Percentiles rank a stretch among this genome's conserved stretches.
Evolutionary conservation across 2,888 invertebrate species (phyloP).

Genomic region (Palloptera scutellata): DNA sequence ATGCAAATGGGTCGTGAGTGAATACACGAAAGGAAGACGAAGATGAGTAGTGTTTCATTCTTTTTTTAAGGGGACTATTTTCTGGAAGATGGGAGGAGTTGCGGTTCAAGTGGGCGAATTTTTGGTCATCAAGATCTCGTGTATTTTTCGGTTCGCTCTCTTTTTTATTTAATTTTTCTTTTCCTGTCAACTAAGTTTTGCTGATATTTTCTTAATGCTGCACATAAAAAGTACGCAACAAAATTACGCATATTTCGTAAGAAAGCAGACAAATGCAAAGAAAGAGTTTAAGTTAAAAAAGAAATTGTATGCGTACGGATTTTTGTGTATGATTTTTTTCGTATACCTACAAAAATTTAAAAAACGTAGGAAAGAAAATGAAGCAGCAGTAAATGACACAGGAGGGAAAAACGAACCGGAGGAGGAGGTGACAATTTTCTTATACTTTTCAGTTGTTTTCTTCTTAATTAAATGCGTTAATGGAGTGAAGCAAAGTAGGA

Average conservation of each 20-base stretch:
- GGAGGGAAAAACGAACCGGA: too few species aligned
- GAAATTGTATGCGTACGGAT: neutral
- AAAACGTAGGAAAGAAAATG: too few species aligned
- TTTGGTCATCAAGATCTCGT: neutral
- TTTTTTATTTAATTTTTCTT: neutral
- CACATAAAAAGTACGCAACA: neutral
- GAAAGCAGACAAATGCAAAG: too few species aligned
- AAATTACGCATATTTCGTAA: too few species aligned
- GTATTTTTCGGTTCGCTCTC: neutral
- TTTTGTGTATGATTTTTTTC: too few species aligned
- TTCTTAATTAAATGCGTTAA: slow-evolving; percentile 30
- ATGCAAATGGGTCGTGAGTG: slow-evolving; percentile 1
- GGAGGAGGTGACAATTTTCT: slow-evolving; percentile 6
- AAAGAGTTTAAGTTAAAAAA: neutral
- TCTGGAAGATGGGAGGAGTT: neutral
- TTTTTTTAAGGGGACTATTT: neutral
- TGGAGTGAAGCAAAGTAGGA: slow-evolving; percentile 6
- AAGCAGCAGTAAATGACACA: too few species aligned
- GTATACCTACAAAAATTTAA: too few species aligned
- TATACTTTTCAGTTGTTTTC: too few species aligned
- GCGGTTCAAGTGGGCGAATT: slow-evolving; percentile 2
- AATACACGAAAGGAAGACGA: neutral
- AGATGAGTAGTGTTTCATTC: neutral
- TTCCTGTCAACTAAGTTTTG: neutral
- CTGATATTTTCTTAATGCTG: neutral